phyloP scores from a whole-genome alignment of 2,797 vertebrate species.

The Limosa lapponica region DNA sequence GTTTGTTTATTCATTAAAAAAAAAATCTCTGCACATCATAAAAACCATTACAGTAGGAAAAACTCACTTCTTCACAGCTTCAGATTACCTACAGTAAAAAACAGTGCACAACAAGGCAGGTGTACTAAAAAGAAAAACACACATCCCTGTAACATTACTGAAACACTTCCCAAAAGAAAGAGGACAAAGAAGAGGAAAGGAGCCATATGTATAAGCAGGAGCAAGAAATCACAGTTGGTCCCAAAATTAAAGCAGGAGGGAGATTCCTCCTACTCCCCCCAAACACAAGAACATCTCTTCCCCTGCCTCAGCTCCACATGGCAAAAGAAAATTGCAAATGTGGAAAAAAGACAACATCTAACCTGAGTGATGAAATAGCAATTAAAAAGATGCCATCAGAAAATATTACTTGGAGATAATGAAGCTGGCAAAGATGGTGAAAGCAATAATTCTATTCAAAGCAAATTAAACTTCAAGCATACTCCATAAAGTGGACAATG shows the following conservation, averaged over 20 bases:
- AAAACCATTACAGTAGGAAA: not conserved
- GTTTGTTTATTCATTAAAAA: not conserved
- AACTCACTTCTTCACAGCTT: not conserved
- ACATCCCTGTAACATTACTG: not conserved
- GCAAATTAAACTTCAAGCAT: constrained; percentile 32
- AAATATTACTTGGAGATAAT: constrained; percentile 40
- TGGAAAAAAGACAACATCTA: not conserved
- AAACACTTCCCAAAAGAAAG: not conserved
- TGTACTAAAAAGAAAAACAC: not conserved
- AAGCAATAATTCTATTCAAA: constrained; percentile 12
- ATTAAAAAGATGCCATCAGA: constrained; percentile 52
- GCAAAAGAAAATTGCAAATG: not conserved
- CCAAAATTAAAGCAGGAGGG: not conserved
- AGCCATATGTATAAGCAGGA: not conserved
- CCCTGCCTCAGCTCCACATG: not conserved
- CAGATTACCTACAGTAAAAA: not conserved
- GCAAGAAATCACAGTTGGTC: not conserved
- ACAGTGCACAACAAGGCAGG: not conserved
- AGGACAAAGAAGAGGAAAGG: not conserved
- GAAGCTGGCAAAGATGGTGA: not conserved
- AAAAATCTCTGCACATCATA: not conserved
- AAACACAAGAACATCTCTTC: not conserved
- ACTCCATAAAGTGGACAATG: not conserved
- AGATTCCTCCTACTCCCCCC: not conserved
- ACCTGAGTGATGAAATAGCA: constrained; percentile 37